Base-by-base conservation (phyloP, 2,888 invertebrate genomes). In the Metacarcinus magister region DNA sequence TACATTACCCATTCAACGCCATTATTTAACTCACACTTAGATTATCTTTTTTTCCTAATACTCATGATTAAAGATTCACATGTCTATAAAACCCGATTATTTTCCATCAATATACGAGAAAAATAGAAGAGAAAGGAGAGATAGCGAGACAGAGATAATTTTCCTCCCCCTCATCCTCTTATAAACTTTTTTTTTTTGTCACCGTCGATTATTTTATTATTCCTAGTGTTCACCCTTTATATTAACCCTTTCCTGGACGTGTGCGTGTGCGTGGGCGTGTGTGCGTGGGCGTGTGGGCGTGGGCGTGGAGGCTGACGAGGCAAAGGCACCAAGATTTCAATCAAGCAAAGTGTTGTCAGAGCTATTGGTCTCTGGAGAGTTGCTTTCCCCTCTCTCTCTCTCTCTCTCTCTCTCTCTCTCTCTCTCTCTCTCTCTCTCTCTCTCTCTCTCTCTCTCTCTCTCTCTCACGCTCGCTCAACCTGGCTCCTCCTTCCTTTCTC, bases 341-440 rank as follows among this genome's bases (percentile, higher is more conserved):
- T 82, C 82, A 82, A 32, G 82, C 19, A 82, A 82, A 82, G 82
- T 82, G 82, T 32, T 82, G 82, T 82, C 28, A 82, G 82, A 10
- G 82, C 82, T 82, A 82, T 82, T 32, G 32, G 82, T 32, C 82
- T 32, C 82, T 32, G 4, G 82, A 82, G 82, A 82, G 82, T 82
- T 82, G 32, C 82, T 82, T 54, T 5, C 54, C 54, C 8, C 54
- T 54, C 54, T 5, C 54, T 54, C 54, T 8, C 54, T 54, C 54
- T n/a, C n/a, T n/a, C n/a, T n/a, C n/a, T n/a, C n/a, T n/a, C n/a
- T n/a, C n/a, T n/a, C n/a, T n/a, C n/a, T n/a, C n/a, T n/a, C n/a
- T n/a, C n/a, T n/a, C n/a, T n/a, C n/a, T n/a, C n/a, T n/a, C n/a
- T n/a, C n/a, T n/a, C n/a, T n/a, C n/a, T n/a, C n/a, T n/a, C n/a